phyloP scores from a whole-genome alignment of 2,888 invertebrate species.

The Melikaiella ostensackeni region DNA sequence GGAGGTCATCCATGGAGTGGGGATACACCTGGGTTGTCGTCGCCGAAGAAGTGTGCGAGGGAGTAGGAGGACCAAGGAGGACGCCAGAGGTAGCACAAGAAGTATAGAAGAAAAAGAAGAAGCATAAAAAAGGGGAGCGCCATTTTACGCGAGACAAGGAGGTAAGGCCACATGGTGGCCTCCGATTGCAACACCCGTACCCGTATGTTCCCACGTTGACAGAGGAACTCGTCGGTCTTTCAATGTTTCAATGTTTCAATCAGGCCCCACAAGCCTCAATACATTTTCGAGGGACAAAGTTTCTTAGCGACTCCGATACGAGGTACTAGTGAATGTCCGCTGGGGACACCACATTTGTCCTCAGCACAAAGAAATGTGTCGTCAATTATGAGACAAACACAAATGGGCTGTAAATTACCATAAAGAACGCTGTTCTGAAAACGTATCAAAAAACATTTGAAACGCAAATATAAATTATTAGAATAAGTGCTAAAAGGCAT shows the following conservation, averaged over 20 bases:
- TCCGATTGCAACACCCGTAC: conserved; percentile 62
- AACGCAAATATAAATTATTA: too few relatives aligned
- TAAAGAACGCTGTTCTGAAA: too few relatives aligned
- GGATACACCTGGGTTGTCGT: conserved; percentile 65
- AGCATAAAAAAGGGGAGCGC: conserved; percentile 54
- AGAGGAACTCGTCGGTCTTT: conserved; percentile 59
- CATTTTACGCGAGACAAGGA: conserved; percentile 44
- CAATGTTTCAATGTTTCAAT: conserved; percentile 48
- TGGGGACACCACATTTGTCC: too few relatives aligned
- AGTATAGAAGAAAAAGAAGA: conserved; percentile 44
- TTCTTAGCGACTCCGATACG: too few relatives aligned
- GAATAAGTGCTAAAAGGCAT: too few relatives aligned
- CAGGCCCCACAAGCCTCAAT: too few relatives aligned
- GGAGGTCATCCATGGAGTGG: conserved; percentile 73
- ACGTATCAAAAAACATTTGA: too few relatives aligned
- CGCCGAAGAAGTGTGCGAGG: conserved; percentile 47
- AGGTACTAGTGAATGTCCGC: too few relatives aligned
- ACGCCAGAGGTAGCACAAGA: conserved; percentile 49
- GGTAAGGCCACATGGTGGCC: conserved; percentile 53
- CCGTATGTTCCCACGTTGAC: conserved; percentile 67
- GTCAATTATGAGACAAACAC: too few relatives aligned
- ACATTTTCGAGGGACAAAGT: too few relatives aligned
- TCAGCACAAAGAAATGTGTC: too few relatives aligned
- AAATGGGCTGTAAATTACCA: too few relatives aligned
- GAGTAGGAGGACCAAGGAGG: conserved; percentile 47